Conservation (phyloP, 2,113 vertebrate genomes). For the Saguinus imperator region DNA sequence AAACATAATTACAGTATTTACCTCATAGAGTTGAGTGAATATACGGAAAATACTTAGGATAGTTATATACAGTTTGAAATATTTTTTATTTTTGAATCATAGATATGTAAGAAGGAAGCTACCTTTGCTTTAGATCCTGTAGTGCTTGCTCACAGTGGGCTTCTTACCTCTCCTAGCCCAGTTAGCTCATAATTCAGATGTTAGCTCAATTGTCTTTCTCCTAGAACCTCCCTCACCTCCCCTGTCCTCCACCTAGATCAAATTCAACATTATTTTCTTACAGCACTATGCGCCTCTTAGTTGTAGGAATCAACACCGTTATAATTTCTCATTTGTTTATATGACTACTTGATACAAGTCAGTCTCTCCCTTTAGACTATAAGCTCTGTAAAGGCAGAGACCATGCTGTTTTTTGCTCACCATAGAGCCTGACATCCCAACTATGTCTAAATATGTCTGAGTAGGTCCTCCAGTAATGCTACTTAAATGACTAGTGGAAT, state of each 20-base stretch:
- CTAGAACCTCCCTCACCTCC: background rate
- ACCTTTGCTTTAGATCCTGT: background rate
- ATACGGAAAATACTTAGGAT: background rate
- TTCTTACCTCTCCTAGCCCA: background rate
- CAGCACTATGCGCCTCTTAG: background rate
- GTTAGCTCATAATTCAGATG: background rate
- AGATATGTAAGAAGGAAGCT: background rate
- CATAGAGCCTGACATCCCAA: background rate
- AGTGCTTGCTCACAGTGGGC: background rate
- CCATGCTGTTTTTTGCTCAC: background rate
- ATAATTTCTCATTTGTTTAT: background rate
- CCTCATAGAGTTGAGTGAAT: background rate
- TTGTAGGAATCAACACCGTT: background rate
- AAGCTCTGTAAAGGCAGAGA: background rate
- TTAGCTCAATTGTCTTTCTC: background rate
- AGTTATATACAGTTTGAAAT: background rate
- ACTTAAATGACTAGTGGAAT: background rate
- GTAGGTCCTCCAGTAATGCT: background rate
- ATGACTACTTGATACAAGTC: background rate
- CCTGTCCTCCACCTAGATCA: background rate
- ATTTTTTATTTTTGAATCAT: background rate
- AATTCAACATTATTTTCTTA: background rate
- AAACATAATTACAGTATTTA: background rate
- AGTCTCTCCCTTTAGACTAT: background rate
- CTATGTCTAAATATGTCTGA: background rate